Evolutionary conservation across 1,140 invertebrate species (phyloP), one percentile per base, ranked within the genome.

Genomic region (Metopolophium dirhodum): DNA sequence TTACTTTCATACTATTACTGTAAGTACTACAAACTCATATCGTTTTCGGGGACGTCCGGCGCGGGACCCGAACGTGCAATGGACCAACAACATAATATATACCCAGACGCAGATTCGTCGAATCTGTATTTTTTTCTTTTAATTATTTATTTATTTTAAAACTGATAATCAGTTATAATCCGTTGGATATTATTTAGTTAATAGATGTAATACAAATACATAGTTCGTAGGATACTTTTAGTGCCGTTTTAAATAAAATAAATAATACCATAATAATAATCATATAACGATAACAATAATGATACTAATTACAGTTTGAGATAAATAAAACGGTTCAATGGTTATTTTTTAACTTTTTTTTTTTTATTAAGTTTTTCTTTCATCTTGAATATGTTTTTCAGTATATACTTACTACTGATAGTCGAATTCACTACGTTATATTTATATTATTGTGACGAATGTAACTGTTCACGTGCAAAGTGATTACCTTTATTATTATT

Each of bases 171-270:
- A 57, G n/a, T 89, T 89, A 77, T 77, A 89, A 49, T 89, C 88
- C 88, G 88, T 89, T 89, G 35, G 88, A 89, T 89, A 68, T 68
- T 41, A 61, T 61, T 61, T 90, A 90, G 89, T 20, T n/a, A 22
- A 45, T 90, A 90, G 88, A 35, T 68, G 7, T 90, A 57, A 41
- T 61, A 30, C 88, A 90, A 30, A 45, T 20, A 68, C 22, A 61
- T 90, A 90, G 89, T 90, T 90, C 37, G 37, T 90, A 90, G 89
- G 57, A 90, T 90, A 54, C 37, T 41, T 90, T 90, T 90, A 90
- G 89, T 61, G 88, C 89, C 89, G 89, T 90, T 90, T 89, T 89
- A 89, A 26, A 49, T 88, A 51, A 35, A 49, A 57, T 89, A 89
- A 35, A 61, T 37, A 88, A 88, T 51, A 89, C 20, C 35, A 89